Percentiles rank a stretch among this genome's conserved stretches.
Conservation (phyloP, 2,888 invertebrate species). For the Drosophila koepferae region DNA sequence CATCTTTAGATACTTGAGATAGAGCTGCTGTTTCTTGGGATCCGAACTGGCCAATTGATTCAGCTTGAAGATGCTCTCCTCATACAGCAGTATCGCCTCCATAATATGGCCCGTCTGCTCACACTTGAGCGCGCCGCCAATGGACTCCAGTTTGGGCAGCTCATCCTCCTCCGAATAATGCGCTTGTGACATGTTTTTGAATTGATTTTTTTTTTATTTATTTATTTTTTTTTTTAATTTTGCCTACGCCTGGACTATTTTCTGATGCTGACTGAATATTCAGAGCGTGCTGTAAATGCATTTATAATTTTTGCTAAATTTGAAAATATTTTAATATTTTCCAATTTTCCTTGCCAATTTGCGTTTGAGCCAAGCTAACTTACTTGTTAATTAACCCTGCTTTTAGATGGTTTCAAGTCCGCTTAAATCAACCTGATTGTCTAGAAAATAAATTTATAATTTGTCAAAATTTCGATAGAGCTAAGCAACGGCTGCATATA, state of each 20-base stretch:
- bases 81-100: conserved; percentile 71
- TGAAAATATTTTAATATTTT: neutral
- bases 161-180: conserved; percentile 43
- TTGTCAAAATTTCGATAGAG: conserved; percentile 29
- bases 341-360: neutral
- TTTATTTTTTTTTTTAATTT: neutral
- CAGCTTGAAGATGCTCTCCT: conserved; percentile 66
- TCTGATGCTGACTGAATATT: neutral
- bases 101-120: conserved; percentile 69
- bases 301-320: neutral
- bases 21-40: conserved; percentile 80
- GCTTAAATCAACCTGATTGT: neutral
- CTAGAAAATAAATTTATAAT: neutral
- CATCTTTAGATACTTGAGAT: conserved; percentile 87
- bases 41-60: conserved; percentile 86
- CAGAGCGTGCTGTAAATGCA: neutral
- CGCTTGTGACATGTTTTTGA: conserved; percentile 35
- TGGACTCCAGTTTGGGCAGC: conserved; percentile 52
- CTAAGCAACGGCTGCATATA: neutral
- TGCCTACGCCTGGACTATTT: neutral
- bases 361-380: neutral
- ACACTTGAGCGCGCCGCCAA: conserved; percentile 61
- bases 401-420: neutral
- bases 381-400: rapidly evolving
- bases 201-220: neutral